Evolutionary conservation across 2,888 invertebrate species (phyloP).

Genomic region (Spodoptera littoralis): DNA sequence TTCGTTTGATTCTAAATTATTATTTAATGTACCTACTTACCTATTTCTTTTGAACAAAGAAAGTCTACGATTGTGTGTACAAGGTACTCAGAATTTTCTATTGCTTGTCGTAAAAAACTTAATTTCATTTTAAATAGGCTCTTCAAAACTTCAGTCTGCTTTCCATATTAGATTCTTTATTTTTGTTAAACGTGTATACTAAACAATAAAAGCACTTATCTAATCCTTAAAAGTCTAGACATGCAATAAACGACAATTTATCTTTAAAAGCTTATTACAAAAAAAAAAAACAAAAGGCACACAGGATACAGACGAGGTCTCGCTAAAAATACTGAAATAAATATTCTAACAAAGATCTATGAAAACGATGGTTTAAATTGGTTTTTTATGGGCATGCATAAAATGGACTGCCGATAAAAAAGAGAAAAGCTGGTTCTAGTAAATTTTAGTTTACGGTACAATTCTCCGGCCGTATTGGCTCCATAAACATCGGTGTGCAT

Average conservation of each 20-base stretch:
- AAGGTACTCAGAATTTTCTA: slow-evolving; percentile 1
- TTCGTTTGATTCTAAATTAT: too few species aligned
- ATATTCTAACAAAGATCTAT: slow-evolving; percentile 53
- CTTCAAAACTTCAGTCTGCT: slow-evolving; percentile 4
- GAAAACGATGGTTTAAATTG: slow-evolving; percentile 62
- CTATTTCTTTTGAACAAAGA: not conserved
- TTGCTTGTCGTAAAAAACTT: slow-evolving; percentile 16
- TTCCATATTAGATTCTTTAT: slow-evolving; percentile 10
- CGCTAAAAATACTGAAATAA: slow-evolving; percentile 33
- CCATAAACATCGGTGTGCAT: slow-evolving; percentile 77
- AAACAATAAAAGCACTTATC: slow-evolving; percentile 20
- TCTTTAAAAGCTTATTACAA: slow-evolving; percentile 12
- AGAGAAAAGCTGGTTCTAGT: slow-evolving; percentile 73
- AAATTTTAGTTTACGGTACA: slow-evolving; percentile 78
- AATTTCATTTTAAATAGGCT: slow-evolving; percentile 6
- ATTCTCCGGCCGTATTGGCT: slow-evolving; percentile 72
- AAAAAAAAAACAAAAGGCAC: slow-evolving; percentile 8
- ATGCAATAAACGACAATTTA: slow-evolving; percentile 23
- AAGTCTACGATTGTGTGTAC: slow-evolving; percentile 1
- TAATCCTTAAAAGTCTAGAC: slow-evolving; percentile 20
- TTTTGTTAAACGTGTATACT: slow-evolving; percentile 8
- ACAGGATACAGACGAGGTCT: slow-evolving; percentile 17
- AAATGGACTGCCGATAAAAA: slow-evolving; percentile 71
- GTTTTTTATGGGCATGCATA: slow-evolving; percentile 68
- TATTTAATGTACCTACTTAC: too few species aligned